Evolutionary conservation across 2,888 invertebrate species (phyloP).

Genomic region (Metalampra italica): DNA sequence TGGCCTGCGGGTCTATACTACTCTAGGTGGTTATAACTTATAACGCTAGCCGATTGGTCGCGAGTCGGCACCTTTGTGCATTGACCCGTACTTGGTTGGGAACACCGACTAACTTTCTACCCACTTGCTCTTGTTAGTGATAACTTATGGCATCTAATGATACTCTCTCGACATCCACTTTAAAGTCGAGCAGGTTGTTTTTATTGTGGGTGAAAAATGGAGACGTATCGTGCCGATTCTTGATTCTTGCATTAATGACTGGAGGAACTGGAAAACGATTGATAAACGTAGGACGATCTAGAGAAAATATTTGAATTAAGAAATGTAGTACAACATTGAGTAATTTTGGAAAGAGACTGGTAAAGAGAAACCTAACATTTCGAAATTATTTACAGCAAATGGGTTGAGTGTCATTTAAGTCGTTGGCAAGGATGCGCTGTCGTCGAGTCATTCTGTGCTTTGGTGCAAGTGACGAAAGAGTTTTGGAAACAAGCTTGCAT

Average conservation of each 20-base stretch:
- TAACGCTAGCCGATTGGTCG: slow-evolving; percentile 21
- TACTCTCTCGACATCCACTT: too few relatives aligned
- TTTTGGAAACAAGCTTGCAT: background rate
- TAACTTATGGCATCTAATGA: slow-evolving; percentile 23
- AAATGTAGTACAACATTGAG: background rate
- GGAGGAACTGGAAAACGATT: too few relatives aligned
- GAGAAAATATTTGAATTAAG: too few relatives aligned
- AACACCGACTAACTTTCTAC: slow-evolving; percentile 52
- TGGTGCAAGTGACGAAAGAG: slow-evolving; percentile 49
- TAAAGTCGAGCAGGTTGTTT: too few relatives aligned
- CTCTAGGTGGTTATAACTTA: slow-evolving; percentile 8
- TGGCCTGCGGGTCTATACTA: slow-evolving; percentile 30
- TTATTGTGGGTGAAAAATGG: too few relatives aligned
- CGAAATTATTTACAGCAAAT: slow-evolving; percentile 29
- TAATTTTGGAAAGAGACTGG: background rate
- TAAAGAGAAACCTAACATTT: background rate
- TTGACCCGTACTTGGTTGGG: slow-evolving; percentile 65
- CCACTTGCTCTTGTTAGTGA: slow-evolving; percentile 39
- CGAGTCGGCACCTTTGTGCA: slow-evolving; percentile 65
- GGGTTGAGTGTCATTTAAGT: slow-evolving; percentile 48
- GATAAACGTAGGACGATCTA: too few relatives aligned
- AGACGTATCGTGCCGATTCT: too few relatives aligned
- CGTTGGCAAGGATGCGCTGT: slow-evolving; percentile 55
- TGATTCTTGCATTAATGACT: too few relatives aligned
- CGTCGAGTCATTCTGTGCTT: slow-evolving; percentile 47